Conservation (phyloP, 1,140 invertebrate genomes). For the Ips nitidus region DNA sequence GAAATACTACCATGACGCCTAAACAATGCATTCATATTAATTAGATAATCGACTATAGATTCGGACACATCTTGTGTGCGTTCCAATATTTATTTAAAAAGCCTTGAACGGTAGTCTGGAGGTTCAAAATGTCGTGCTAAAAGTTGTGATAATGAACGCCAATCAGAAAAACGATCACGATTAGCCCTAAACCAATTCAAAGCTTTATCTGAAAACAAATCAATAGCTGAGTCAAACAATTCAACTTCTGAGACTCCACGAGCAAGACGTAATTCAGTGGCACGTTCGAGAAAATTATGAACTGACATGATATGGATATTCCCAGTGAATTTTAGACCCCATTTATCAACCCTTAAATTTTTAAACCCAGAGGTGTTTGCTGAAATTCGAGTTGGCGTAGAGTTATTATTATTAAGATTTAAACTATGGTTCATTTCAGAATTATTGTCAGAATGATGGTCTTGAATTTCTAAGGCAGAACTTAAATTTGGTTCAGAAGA, state of each 20-base stretch:
- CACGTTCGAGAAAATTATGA: constrained; percentile 24
- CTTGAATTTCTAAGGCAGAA: no score
- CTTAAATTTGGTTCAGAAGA: no score
- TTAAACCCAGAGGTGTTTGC: no score
- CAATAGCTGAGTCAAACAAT: constrained; percentile 38
- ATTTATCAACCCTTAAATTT: no score
- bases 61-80: constrained; percentile 32
- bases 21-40: constrained; percentile 44
- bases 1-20: constrained; percentile 32
- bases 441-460: no score
- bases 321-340: constrained; percentile 20
- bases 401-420: background rate
- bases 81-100: constrained; percentile 42
- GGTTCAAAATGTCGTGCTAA: constrained; percentile 43
- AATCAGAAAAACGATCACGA: constrained; percentile 29
- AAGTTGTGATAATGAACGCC: constrained; percentile 33
- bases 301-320: constrained; percentile 16
- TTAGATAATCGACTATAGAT: constrained; percentile 45
- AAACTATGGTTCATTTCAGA: no score
- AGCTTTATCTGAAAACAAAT: constrained; percentile 45
- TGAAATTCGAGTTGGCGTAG: no score
- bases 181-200: constrained; percentile 45
- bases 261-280: constrained; percentile 6
- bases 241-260: constrained; percentile 26
- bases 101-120: constrained; percentile 42